Evolutionary conservation across 2,113 vertebrate species (phyloP).

Genomic region (Gobiocypris rarus): DNA sequence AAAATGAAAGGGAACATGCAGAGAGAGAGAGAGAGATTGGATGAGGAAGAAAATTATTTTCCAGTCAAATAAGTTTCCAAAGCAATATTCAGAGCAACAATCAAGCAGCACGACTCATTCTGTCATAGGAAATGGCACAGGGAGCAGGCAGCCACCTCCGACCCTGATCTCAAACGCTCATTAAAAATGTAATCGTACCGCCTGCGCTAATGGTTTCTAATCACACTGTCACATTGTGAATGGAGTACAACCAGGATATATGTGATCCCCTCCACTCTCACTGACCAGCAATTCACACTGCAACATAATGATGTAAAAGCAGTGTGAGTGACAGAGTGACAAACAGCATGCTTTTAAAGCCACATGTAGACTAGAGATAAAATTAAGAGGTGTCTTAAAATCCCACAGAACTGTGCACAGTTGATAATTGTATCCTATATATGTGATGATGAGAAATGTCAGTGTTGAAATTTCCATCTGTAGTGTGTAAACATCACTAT

Average conservation of each 20-base stretch:
- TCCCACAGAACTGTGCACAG: background rate
- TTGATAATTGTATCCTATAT: conserved; percentile 20
- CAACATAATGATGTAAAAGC: conserved; percentile 25
- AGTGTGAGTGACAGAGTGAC: background rate
- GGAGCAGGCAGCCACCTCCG: background rate
- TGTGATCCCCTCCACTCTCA: conserved; percentile 35
- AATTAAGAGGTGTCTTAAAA: conserved; percentile 21
- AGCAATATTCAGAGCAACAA: conserved; percentile 41
- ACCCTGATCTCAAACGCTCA: conserved; percentile 33
- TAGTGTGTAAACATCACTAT: conserved; percentile 57
- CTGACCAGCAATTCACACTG: conserved; percentile 25
- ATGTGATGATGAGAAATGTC: background rate
- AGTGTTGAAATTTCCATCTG: conserved; percentile 45
- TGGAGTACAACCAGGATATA: conserved; percentile 49
- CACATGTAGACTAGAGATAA: background rate
- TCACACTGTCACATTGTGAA: conserved; percentile 64
- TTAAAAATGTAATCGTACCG: conserved; percentile 59
- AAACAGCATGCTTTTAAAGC: conserved; percentile 25
- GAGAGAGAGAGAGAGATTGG: background rate
- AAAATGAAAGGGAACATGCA: background rate
- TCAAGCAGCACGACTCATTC: conserved; percentile 26
- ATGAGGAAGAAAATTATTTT: background rate
- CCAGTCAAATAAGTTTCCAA: conserved; percentile 16
- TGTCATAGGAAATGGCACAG: conserved; percentile 41
- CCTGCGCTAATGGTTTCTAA: conserved; percentile 63